Percentiles rank a stretch among this genome's conserved stretches.
These are phyloP conservation scores for Campylomormyrus tamandua DNA, from an alignment of 2,113 vertebrate genomes.

Conservation along the genomic window DNA sequence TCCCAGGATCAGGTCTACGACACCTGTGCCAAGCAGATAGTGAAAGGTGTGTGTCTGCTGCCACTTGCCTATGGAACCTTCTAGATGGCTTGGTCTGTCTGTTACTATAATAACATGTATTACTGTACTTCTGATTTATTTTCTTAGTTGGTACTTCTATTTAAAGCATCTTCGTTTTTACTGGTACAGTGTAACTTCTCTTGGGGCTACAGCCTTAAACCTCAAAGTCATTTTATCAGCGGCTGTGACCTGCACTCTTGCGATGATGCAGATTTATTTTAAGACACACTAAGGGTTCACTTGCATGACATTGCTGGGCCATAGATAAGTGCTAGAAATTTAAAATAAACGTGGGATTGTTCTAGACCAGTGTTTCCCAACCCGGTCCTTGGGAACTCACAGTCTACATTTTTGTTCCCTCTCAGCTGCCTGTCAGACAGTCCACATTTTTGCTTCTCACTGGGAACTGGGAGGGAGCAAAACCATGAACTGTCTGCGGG, in stretches of 20 bases:
- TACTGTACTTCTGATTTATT: not conserved
- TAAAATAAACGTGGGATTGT: not conserved
- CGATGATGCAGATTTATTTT: not conserved
- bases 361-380: not conserved
- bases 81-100: not conserved
- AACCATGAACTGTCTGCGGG: not conserved
- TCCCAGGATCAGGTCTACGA: slow-evolving; percentile 90
- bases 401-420: not conserved
- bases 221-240: not conserved
- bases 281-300: not conserved
- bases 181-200: not conserved
- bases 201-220: not conserved
- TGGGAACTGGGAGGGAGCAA: too few species aligned
- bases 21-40: slow-evolving; percentile 87
- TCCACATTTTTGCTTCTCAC: not conserved
- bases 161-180: not conserved
- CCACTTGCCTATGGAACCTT: not conserved
- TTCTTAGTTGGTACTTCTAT: not conserved
- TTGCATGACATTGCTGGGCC: not conserved
- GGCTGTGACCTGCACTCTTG: not conserved
- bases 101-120: not conserved
- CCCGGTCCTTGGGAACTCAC: not conserved
- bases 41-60: slow-evolving; percentile 73
- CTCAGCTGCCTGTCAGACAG: not conserved
- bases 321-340: not conserved